These are phyloP conservation scores for Brachyptera putata DNA, from an alignment of 2,888 invertebrate species.

Conservation along the genomic window DNA sequence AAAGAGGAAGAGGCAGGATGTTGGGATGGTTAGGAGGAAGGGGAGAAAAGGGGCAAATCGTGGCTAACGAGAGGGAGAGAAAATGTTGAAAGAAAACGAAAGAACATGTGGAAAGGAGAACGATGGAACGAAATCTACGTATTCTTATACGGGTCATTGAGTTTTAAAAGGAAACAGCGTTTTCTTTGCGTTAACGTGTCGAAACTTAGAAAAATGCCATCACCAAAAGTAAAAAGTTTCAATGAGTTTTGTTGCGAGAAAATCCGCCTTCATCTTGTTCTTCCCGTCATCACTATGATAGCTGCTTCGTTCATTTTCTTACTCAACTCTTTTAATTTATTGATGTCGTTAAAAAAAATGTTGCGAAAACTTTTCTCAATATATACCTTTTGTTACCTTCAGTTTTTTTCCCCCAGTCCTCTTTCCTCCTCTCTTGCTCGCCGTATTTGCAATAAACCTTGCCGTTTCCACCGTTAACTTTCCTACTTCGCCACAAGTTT, in stretches of 20 bases:
- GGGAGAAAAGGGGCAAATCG: too few species aligned
- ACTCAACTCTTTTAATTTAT: neutral
- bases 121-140: neutral
- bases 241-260: neutral
- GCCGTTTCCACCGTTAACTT: neutral
- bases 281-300: neutral
- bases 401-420: too few species aligned
- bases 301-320: neutral
- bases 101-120: conserved; percentile 6
- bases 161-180: neutral
- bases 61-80: conserved; percentile 9
- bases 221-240: neutral
- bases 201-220: neutral
- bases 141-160: neutral
- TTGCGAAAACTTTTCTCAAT: conserved; percentile 5
- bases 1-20: neutral
- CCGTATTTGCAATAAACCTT: conserved; percentile 11
- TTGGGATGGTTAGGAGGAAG: too few species aligned
- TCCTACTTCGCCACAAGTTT: conserved; percentile 3
- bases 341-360: neutral
- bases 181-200: neutral
- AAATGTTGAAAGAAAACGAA: neutral
- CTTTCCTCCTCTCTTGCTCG: too few species aligned
- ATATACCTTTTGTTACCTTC: neutral
- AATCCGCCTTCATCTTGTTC: too few species aligned